These are phyloP conservation scores for Arvicanthis niloticus DNA, from an alignment of 2,113 vertebrate species.

Conservation along the genomic window DNA sequence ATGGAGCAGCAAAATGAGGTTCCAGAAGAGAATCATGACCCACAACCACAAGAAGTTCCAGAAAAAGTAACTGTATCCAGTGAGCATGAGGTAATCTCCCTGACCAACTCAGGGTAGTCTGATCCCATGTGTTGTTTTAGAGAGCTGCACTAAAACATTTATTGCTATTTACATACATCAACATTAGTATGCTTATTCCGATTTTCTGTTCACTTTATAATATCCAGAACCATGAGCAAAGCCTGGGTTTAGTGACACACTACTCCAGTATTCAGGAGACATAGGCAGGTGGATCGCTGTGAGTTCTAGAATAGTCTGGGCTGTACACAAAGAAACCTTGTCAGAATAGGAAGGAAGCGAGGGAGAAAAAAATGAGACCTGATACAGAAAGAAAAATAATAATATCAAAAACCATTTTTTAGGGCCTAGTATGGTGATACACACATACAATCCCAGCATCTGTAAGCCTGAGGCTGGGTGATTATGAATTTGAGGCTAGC, in stretches of 20 bases:
- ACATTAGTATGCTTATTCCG: not conserved
- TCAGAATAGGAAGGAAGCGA: not conserved
- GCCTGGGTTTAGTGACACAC: not conserved
- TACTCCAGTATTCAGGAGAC: not conserved
- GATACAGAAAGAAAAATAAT: not conserved
- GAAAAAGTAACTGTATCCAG: conserved; percentile 87
- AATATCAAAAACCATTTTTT: not conserved
- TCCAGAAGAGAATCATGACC: conserved; percentile 88
- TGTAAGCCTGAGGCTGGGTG: not conserved
- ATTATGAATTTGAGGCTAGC: not conserved
- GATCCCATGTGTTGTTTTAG: not conserved
- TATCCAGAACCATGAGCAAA: not conserved
- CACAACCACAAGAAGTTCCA: conserved; percentile 88
- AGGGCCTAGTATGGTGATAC: not conserved
- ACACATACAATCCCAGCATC: not conserved
- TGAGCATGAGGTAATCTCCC: conserved; percentile 92
- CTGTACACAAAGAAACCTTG: not conserved
- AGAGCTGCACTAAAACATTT: not conserved
- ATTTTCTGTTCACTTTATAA: not conserved
- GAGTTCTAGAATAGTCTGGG: not conserved
- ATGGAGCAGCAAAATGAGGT: conserved; percentile 86
- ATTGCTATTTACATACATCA: not conserved
- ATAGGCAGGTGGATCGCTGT: not conserved
- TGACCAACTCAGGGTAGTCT: not conserved
- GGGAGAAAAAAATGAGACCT: not conserved